Conservation (phyloP, 2,797 vertebrate genomes). For the Danio choprae region DNA sequence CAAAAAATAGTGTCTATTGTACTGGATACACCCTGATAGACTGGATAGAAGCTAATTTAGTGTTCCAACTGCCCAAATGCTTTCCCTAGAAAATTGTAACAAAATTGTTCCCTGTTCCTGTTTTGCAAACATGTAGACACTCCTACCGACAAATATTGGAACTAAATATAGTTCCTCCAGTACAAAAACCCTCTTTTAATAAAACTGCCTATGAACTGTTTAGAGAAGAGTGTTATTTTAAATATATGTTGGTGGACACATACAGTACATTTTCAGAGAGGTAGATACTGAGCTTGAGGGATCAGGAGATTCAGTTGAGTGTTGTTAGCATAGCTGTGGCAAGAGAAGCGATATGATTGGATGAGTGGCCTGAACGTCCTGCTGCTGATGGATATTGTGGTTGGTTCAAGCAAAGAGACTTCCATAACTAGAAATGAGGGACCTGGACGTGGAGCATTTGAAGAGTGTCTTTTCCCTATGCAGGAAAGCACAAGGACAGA, state of each 20-base stretch:
- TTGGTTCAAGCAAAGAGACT: neutral
- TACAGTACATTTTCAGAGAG: neutral
- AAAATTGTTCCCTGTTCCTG: no score
- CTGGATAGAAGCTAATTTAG: no score
- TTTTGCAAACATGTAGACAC: no score
- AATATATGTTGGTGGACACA: neutral
- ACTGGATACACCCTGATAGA: no score
- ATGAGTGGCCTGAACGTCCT: neutral
- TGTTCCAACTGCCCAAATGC: no score
- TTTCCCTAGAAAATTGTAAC: no score
- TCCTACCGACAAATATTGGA: no score
- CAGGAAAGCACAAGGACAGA: neutral
- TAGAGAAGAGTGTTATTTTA: neutral
- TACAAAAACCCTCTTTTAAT: no score
- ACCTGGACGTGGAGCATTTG: neutral
- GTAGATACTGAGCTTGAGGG: neutral
- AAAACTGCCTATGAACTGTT: constrained; percentile 11
- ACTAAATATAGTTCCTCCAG: no score
- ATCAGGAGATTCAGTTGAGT: neutral
- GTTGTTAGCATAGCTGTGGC: neutral
- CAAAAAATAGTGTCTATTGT: no score
- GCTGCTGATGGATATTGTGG: neutral
- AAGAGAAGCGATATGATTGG: neutral
- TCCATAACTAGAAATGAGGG: neutral
- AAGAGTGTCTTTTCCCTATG: neutral